Conservation (phyloP, 2,888 invertebrate species). For the Leptopilina drosophilae region DNA sequence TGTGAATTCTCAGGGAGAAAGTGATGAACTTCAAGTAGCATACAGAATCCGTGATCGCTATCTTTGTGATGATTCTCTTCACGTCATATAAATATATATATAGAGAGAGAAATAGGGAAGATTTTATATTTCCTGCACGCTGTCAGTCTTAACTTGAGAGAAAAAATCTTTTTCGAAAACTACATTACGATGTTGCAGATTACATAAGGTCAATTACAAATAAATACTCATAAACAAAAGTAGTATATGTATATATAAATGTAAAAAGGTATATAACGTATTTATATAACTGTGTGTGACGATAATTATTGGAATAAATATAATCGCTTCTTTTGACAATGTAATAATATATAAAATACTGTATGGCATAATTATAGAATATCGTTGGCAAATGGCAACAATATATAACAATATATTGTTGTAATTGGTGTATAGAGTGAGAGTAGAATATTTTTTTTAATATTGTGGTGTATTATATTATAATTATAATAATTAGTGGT, state of each 20-base stretch:
- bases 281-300: not conserved
- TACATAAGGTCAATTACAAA: not conserved
- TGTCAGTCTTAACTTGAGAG: not conserved
- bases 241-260: too few species aligned
- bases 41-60: slow-evolving; percentile 24
- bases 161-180: not conserved
- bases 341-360: too few species aligned
- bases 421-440: too few species aligned
- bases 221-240: not conserved
- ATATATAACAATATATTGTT: too few species aligned
- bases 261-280: not conserved
- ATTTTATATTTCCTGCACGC: slow-evolving; percentile 13
- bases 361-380: too few species aligned
- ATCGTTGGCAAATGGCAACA: too few species aligned
- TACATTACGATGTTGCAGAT: not conserved
- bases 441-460: too few species aligned
- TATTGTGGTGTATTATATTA: too few species aligned
- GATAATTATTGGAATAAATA: not conserved
- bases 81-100: not conserved
- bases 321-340: too few species aligned
- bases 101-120: not conserved
- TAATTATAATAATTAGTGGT: too few species aligned
- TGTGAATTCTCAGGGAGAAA: slow-evolving; percentile 27
- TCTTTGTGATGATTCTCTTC: slow-evolving; percentile 31
- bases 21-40: slow-evolving; percentile 35